Base-by-base conservation (phyloP, 1,140 invertebrate species). In the Dendroctonus ponderosae region DNA sequence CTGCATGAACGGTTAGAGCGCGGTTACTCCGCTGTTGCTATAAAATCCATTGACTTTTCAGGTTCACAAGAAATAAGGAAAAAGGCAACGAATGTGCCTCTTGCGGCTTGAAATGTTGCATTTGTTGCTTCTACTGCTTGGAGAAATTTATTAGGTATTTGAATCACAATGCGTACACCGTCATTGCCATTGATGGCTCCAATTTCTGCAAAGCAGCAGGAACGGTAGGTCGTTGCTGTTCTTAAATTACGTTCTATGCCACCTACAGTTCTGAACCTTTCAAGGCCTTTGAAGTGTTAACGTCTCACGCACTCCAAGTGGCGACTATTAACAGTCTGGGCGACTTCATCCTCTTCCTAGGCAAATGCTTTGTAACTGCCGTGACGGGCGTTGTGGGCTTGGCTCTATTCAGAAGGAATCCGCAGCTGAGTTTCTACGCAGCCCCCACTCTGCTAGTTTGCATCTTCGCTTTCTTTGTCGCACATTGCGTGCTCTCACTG, bases 131-230 rank as follows among this genome's bases (percentile, higher is more conserved):
- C 71, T 93, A 90, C 76, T 92, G 91, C 73, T 82, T 96, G 50
- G 94, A 96, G 79, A 93, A 91, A 76, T 94, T 94, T 73, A 91
- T 96, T 68, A 87, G 91, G 56, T 96, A 91, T 75, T 85, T 97
- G 72, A 95, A 95, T 80, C 91, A 95, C 72, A 96, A 97, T 79
- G 93, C 94, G 0, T 97, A 96, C 75, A 95, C 93, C 5, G 88
- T 94, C 42, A 87, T 94, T 62, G 92, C 91, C 5, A 93, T 93
- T 68, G 89, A 93, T 77, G 89, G 91, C 39, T 88, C 89, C 44
- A 85, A 90, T 76, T 94, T 94, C 75, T 93, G 91, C 72, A 87
- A 90, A 66, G 89, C 91, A 48, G 89, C 91, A 6, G 86, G 82
- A 78, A 90, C 89, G 76, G 91, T 92, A 83, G 82, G 65, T 68